A percentile compares a stretch with the other conserved stretches of the same genome.
Evolutionary conservation across 2,113 vertebrate genomes (phyloP).

Genomic region (Phyllostomus discolor): DNA sequence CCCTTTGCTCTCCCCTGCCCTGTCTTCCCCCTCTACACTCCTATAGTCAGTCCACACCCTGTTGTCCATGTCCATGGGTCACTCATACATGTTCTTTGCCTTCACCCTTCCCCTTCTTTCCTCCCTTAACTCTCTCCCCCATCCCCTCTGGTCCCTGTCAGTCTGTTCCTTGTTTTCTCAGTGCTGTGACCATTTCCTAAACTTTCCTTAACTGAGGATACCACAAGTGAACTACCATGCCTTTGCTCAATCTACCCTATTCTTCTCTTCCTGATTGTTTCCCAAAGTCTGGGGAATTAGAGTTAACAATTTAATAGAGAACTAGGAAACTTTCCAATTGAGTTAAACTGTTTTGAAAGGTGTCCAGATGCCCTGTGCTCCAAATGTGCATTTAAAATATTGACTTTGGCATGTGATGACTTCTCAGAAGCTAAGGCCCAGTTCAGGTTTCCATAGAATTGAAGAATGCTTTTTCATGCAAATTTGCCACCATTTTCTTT

Average conservation of each 20-base stretch:
- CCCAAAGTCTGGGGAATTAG: background rate
- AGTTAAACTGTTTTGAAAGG: background rate
- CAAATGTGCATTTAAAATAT: conserved; percentile 17
- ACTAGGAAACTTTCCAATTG: background rate
- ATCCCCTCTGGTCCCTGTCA: no score
- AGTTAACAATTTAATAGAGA: background rate
- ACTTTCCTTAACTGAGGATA: background rate
- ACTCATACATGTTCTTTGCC: no score
- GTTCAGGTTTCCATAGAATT: background rate
- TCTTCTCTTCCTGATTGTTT: background rate
- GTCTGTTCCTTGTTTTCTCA: background rate
- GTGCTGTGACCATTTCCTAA: background rate
- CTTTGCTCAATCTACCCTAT: background rate
- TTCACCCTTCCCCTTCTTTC: no score
- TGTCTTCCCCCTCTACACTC: no score
- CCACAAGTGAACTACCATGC: background rate
- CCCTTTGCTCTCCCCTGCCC: no score
- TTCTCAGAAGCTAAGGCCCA: background rate
- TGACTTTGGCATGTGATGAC: background rate
- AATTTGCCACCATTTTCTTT: background rate
- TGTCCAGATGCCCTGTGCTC: background rate
- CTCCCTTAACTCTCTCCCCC: no score
- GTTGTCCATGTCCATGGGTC: no score
- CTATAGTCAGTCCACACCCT: no score
- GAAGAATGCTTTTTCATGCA: background rate